Conservation (phyloP, 2,113 vertebrate genomes). For the Sinocyclocheilus anophthalmus region DNA sequence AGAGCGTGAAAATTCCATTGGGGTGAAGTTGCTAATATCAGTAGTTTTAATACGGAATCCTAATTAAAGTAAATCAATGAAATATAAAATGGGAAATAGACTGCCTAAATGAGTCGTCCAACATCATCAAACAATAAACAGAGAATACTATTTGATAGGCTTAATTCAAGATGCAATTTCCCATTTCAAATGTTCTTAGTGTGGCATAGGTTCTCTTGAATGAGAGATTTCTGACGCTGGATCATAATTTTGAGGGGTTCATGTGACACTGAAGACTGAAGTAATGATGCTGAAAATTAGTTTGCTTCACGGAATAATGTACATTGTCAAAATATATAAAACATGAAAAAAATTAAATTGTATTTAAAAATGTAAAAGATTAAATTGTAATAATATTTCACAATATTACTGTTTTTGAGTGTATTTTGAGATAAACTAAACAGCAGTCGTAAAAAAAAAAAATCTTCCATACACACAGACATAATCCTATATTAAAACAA, state of each 20-base stretch:
- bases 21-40: constrained; percentile 35
- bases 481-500: too few relatives aligned
- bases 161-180: constrained; percentile 47
- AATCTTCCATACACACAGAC: too few relatives aligned
- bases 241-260: constrained; percentile 59
- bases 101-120: constrained; percentile 33
- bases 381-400: neutral
- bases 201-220: constrained; percentile 53
- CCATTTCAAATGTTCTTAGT: constrained; percentile 49
- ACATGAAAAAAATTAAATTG: too few relatives aligned
- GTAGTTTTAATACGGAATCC: constrained; percentile 46
- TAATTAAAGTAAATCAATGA: constrained; percentile 53
- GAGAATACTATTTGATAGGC: constrained; percentile 46
- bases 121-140: constrained; percentile 47
- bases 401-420: neutral
- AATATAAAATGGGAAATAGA: constrained; percentile 46
- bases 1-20: constrained; percentile 27
- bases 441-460: too few relatives aligned
- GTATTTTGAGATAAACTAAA: too few relatives aligned
- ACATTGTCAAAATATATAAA: neutral
- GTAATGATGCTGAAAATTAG: neutral
- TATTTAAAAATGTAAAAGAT: neutral
- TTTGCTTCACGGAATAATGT: neutral
- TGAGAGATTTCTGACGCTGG: constrained; percentile 56
- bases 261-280: neutral